phyloP scores from a whole-genome alignment of 2,888 invertebrate species.

The Drosophila melanocephala region DNA sequence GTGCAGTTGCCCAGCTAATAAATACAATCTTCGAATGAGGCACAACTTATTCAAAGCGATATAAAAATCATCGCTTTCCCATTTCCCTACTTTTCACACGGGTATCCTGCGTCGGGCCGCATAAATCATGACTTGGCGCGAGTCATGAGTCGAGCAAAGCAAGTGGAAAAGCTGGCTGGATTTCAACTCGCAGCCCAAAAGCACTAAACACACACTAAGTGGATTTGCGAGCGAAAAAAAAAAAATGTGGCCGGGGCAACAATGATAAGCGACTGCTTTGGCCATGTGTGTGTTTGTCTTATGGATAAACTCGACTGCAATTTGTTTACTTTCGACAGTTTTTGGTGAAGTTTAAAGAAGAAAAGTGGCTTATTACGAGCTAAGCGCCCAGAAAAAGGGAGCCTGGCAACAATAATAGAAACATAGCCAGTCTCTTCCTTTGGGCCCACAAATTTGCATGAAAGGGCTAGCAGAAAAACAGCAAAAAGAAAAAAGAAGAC shows the following conservation, averaged over 20 bases:
- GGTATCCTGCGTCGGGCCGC: conserved; percentile 30
- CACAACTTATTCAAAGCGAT: conserved; percentile 73
- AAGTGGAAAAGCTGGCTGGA: conserved; percentile 8
- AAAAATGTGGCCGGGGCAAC: conserved; percentile 36
- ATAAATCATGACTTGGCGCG: conserved; percentile 58
- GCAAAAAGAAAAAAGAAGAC: neutral
- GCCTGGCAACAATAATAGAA: conserved; percentile 2
- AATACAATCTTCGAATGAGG: conserved; percentile 52
- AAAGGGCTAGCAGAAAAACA: conserved; percentile 31
- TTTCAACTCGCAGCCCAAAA: conserved; percentile 11
- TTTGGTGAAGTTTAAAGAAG: conserved; percentile 61
- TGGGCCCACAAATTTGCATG: conserved; percentile 65
- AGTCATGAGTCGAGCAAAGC: conserved; percentile 12
- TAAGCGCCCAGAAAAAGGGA: conserved; percentile 49
- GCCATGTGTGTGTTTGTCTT: conserved; percentile 30
- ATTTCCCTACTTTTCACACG: neutral
- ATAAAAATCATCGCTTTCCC: conserved; percentile 50
- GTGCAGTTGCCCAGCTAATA: conserved; percentile 65
- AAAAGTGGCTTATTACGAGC: conserved; percentile 74
- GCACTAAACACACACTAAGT: conserved; percentile 76
- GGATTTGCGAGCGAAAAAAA: conserved; percentile 62
- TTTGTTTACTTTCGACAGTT: conserved; percentile 81
- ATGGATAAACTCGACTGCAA: conserved; percentile 76
- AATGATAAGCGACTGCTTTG: conserved; percentile 66
- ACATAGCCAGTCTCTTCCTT: conserved; percentile 6